Evolutionary conservation across 2,113 vertebrate genomes (phyloP).

Genomic region (Thamnophis sirtalis): DNA sequence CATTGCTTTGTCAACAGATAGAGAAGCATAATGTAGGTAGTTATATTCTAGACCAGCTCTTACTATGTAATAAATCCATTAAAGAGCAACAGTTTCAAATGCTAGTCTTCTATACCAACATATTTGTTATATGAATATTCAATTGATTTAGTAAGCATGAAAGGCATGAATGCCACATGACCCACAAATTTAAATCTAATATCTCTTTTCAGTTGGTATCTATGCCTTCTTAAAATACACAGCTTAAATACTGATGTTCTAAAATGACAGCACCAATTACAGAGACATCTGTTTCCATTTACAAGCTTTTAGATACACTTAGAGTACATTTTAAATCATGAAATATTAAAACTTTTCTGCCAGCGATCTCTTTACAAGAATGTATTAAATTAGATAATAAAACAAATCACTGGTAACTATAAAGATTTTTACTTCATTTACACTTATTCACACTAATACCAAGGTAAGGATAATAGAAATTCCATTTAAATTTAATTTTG

Average conservation of each 20-base stretch:
- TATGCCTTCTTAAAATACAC: constrained; percentile 38
- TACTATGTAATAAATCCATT: not conserved
- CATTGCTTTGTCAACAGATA: constrained; percentile 63
- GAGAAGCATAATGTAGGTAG: constrained; percentile 53
- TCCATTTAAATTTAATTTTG: constrained; percentile 88
- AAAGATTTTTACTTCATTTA: constrained; percentile 89
- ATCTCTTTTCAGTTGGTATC: constrained; percentile 25
- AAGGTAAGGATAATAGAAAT: constrained; percentile 78
- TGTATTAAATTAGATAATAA: constrained; percentile 83
- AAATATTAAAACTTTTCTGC: constrained; percentile 74
- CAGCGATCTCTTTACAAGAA: constrained; percentile 70
- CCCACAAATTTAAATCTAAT: constrained; percentile 9
- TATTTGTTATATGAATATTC: not conserved
- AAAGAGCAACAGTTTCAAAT: not conserved
- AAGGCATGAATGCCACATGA: constrained; percentile 41
- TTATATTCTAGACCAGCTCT: constrained; percentile 28
- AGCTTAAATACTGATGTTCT: constrained; percentile 22
- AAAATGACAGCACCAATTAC: constrained; percentile 30
- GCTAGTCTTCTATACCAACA: constrained; percentile 7
- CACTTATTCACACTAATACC: constrained; percentile 83
- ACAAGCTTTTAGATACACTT: constrained; percentile 53
- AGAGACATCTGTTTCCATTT: constrained; percentile 60
- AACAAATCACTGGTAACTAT: constrained; percentile 73
- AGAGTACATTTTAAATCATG: constrained; percentile 59
- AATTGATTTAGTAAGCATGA: not conserved